Evolutionary conservation across 2,888 invertebrate species (phyloP).

Genomic region (Platypus cylindrus): DNA sequence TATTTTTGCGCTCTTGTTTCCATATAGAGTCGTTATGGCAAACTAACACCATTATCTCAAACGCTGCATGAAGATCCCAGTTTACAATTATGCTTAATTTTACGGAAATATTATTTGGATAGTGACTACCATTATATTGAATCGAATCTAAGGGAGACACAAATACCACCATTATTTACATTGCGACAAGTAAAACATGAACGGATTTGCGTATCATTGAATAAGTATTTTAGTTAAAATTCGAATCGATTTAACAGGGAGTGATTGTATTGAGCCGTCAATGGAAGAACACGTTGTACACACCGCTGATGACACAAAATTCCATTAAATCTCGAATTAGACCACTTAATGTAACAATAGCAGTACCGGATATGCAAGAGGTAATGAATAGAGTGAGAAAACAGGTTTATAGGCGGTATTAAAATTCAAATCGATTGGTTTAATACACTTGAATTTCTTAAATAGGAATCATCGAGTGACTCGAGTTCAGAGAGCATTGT

Average conservation of each 20-base stretch:
- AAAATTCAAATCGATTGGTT: too few species aligned
- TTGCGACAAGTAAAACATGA: conserved; percentile 56
- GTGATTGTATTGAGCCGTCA: conserved; percentile 92
- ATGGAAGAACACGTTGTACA: conserved; percentile 93
- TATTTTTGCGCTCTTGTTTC: neutral
- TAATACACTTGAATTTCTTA: too few species aligned
- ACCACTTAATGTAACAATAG: conserved; percentile 80
- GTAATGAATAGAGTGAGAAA: conserved; percentile 43
- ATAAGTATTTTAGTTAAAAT: conserved; percentile 2
- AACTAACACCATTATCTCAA: conserved; percentile 75
- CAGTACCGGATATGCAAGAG: conserved; percentile 72
- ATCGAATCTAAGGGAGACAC: conserved; percentile 67
- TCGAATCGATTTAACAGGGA: conserved; percentile 45
- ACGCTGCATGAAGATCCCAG: conserved; percentile 93
- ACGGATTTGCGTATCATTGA: neutral
- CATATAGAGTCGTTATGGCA: conserved; percentile 74
- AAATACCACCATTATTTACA: conserved; percentile 77
- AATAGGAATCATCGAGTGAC: conserved; percentile 24
- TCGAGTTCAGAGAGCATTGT: conserved; percentile 20
- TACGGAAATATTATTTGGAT: conserved; percentile 71
- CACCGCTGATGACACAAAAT: conserved; percentile 64
- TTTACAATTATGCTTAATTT: conserved; percentile 80
- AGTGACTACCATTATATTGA: conserved; percentile 68
- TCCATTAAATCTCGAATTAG: conserved; percentile 76
- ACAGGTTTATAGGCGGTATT: conserved; percentile 3